A percentile compares a stretch with the other conserved stretches of the same genome.
These are phyloP conservation scores for Lytechinus pictus DNA, from an alignment of 35 echinoderm and acorn worm genomes.

Conservation along the genomic window DNA sequence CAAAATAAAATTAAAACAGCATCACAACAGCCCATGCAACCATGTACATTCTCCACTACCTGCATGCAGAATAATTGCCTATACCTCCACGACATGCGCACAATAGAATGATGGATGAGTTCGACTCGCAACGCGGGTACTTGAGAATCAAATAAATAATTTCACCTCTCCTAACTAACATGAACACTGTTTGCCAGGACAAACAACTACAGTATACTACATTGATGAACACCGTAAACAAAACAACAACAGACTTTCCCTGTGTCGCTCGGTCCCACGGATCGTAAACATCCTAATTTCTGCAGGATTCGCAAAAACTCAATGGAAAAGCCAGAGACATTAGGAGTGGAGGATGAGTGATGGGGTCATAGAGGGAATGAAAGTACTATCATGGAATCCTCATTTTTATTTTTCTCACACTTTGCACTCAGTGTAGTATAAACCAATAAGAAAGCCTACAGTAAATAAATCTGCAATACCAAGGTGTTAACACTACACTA, in stretches of 20 bases:
- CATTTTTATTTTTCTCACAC: background rate
- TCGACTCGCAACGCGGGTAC: background rate
- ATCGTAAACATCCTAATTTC: constrained; percentile 12
- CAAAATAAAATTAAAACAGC: too few species aligned
- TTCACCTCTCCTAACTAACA: background rate
- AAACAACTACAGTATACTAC: too few species aligned
- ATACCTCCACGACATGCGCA: background rate
- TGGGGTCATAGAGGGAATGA: background rate
- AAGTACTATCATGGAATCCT: background rate
- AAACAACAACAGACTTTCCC: background rate
- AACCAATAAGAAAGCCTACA: too few species aligned
- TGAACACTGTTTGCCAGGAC: background rate
- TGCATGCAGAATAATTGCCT: background rate
- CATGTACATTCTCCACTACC: too few species aligned
- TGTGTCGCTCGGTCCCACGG: background rate
- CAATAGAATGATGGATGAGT: background rate
- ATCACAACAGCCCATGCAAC: too few species aligned
- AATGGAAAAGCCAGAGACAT: background rate
- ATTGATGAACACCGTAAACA: background rate
- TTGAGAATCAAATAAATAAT: constrained; percentile 26
- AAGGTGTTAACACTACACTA: too few species aligned
- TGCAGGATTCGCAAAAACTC: background rate
- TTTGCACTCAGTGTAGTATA: background rate
- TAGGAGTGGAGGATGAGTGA: background rate
- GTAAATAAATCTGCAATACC: too few species aligned